A percentile compares a stretch with the other conserved stretches of the same genome.
phyloP scores from a whole-genome alignment of 2,888 invertebrate species.

The Bibio marci region DNA sequence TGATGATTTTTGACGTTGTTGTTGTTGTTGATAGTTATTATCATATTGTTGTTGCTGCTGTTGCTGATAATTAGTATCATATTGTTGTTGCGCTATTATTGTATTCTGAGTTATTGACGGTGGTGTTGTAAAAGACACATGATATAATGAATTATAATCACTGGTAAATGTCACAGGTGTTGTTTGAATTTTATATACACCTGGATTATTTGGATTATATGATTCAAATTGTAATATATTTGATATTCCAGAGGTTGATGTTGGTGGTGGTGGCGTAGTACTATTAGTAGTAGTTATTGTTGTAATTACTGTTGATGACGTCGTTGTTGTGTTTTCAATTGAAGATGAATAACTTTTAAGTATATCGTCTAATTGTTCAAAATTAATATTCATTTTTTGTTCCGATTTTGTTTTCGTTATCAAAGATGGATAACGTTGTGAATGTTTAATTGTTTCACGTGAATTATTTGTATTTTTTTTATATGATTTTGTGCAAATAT shows the following conservation, averaged over 20 bases:
- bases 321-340: background rate
- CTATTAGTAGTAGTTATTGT: background rate
- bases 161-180: constrained; percentile 29
- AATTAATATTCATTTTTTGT: background rate
- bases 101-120: constrained; percentile 12
- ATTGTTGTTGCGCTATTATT: constrained; percentile 9
- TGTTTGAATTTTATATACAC: constrained; percentile 29
- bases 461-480: too few relatives aligned
- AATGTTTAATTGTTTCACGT: background rate
- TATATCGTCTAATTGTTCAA: background rate
- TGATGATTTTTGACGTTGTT: constrained; percentile 22
- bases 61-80: constrained; percentile 9
- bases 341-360: background rate
- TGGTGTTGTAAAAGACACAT: constrained; percentile 18
- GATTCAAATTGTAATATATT: constrained; percentile 29
- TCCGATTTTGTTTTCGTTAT: background rate
- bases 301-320: background rate
- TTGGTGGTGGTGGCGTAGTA: background rate
- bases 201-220: constrained; percentile 29
- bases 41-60: constrained; percentile 10
- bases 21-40: constrained; percentile 11
- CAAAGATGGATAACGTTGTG: background rate
- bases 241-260: too few relatives aligned
- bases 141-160: constrained; percentile 27
- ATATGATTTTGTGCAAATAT: constrained; percentile 17